Conservation (phyloP, 1,140 invertebrate genomes). For the Forficula auricularia region DNA sequence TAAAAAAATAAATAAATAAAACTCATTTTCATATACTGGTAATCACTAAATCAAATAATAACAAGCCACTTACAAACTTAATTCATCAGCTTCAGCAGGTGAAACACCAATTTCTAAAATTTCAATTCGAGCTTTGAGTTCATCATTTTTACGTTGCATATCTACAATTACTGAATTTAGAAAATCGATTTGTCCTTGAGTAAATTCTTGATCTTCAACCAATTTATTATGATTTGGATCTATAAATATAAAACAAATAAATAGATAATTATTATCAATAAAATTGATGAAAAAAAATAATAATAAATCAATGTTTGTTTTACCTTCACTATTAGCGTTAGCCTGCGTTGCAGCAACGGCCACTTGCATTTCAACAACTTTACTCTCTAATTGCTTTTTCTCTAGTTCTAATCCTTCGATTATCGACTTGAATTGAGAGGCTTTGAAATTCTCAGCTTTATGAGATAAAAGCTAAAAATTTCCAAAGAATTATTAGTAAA, state of each 20-base stretch:
- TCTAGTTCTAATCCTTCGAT: conserved; percentile 12
- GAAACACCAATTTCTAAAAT: conserved; percentile 54
- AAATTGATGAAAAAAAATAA: not conserved
- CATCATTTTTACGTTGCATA: conserved; percentile 81
- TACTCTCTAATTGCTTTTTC: conserved; percentile 13
- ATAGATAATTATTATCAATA: not conserved
- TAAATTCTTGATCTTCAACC: conserved; percentile 43
- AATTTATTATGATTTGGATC: conserved; percentile 17
- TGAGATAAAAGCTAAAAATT: not conserved
- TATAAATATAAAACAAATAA: conserved; percentile 5
- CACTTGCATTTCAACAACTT: conserved; percentile 13
- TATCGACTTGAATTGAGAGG: conserved; percentile 2
- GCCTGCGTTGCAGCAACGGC: conserved; percentile 9
- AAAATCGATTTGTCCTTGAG: conserved; percentile 69
- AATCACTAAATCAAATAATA: conserved; percentile 14
- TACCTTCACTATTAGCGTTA: conserved; percentile 11
- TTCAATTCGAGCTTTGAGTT: conserved; percentile 56
- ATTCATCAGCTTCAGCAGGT: conserved; percentile 36
- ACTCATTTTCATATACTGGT: conserved; percentile 15
- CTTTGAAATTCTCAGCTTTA: not conserved
- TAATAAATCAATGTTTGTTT: too few relatives aligned
- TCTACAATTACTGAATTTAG: conserved; percentile 92
- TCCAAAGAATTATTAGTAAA: not conserved
- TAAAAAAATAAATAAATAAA: conserved; percentile 12
- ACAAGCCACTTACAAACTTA: conserved; percentile 32